A percentile compares a stretch with the other conserved stretches of the same genome.
Conservation (phyloP, 2,888 invertebrate species). For the Chesias legatella region DNA sequence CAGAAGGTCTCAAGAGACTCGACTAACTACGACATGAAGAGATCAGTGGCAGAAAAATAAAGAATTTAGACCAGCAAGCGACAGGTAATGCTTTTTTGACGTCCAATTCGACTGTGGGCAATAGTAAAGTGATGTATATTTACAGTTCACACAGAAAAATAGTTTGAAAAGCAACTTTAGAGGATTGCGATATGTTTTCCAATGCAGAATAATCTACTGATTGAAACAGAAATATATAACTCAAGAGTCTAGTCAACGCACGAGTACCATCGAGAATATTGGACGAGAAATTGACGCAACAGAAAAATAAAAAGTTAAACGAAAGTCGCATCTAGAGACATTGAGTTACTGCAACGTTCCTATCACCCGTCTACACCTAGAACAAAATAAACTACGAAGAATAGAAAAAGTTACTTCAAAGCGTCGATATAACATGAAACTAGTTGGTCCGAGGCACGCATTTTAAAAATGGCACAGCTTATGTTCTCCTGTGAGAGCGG, state of each 20-base stretch:
- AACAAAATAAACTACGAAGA: conserved; percentile 51
- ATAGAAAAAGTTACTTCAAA: conserved; percentile 60
- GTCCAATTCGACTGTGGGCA: too few species aligned
- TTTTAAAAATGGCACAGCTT: conserved; percentile 74
- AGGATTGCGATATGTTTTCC: conserved; percentile 6
- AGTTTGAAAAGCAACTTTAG: neutral
- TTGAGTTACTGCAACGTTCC: conserved; percentile 43
- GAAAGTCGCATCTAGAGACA: conserved; percentile 43
- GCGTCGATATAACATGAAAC: conserved; percentile 59
- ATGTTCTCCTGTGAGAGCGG: conserved; percentile 58
- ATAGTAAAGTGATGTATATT: too few species aligned
- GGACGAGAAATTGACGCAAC: conserved; percentile 25
- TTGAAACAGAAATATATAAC: conserved; percentile 12
- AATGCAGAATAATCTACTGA: conserved; percentile 14
- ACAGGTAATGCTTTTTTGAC: too few species aligned
- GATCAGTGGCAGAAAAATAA: too few species aligned
- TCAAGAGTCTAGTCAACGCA: conserved; percentile 19
- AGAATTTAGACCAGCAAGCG: too few species aligned
- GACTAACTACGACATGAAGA: too few species aligned
- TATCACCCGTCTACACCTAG: conserved; percentile 36
- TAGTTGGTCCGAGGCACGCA: conserved; percentile 65
- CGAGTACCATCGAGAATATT: conserved; percentile 28
- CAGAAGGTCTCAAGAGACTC: too few species aligned
- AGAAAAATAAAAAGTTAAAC: conserved; percentile 40
- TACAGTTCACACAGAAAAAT: too few species aligned